Evolutionary conservation across 2,888 invertebrate species (phyloP).

Genomic region (Eupithecia insigniata): DNA sequence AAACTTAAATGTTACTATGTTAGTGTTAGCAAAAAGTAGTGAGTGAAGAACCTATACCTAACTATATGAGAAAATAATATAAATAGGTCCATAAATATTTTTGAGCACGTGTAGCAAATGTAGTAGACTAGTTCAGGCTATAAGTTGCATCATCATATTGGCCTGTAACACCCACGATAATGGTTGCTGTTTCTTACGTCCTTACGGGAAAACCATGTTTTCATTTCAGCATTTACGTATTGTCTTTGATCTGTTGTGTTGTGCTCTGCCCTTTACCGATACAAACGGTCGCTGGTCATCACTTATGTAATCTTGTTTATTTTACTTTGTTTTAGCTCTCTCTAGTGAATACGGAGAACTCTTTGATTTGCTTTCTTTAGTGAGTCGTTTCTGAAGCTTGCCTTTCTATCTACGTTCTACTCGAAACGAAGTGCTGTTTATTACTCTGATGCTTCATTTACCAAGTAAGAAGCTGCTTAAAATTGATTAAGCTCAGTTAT

Average conservation of each 20-base stretch:
- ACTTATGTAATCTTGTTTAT: conserved; percentile 50
- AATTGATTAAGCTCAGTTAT: neutral
- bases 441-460: neutral
- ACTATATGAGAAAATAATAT: neutral
- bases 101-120: neutral
- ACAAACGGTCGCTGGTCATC: conserved; percentile 31
- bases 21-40: neutral
- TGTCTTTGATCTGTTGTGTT: conserved; percentile 8
- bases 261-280: conserved; percentile 27
- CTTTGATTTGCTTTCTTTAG: conserved; percentile 52
- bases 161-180: neutral
- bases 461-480: neutral
- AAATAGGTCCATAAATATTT: neutral
- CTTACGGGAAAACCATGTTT: neutral
- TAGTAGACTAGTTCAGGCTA: neutral
- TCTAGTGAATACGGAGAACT: conserved; percentile 50
- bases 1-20: neutral
- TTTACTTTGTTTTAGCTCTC: conserved; percentile 53
- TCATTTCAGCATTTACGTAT: neutral
- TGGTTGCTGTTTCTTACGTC: neutral
- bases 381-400: conserved; percentile 22
- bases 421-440: neutral
- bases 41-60: no score
- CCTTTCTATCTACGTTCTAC: conserved; percentile 6
- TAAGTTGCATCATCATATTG: neutral